Conservation (phyloP, 2,888 invertebrate genomes). For the Meghimatium bilineatum region DNA sequence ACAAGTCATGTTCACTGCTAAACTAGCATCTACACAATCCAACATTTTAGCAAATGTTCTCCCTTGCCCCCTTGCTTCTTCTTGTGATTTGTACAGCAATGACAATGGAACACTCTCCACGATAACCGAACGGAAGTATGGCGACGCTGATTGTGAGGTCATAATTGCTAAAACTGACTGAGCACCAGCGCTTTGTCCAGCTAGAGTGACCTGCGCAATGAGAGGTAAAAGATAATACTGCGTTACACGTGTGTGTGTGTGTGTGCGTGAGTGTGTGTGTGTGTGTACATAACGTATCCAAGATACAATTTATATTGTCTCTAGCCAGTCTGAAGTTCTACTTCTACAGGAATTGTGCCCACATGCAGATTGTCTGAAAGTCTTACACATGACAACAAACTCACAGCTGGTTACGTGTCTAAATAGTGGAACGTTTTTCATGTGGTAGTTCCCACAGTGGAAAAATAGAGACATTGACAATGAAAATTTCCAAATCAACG, state of each 20-base stretch:
- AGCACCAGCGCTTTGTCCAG: constrained; percentile 65
- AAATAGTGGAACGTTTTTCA: too few relatives aligned
- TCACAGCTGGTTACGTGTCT: too few relatives aligned
- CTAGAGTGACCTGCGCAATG: constrained; percentile 59
- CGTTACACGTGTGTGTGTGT: background rate
- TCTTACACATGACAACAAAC: too few relatives aligned
- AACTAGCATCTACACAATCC: background rate
- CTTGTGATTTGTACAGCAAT: constrained; percentile 58
- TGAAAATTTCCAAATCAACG: too few relatives aligned
- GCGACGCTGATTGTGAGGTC: constrained; percentile 40
- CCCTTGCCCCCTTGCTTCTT: background rate
- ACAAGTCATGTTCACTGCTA: background rate
- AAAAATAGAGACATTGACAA: too few relatives aligned
- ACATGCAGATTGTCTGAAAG: too few relatives aligned
- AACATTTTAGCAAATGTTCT: background rate
- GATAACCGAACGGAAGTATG: constrained; percentile 57
- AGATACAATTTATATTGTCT: too few relatives aligned
- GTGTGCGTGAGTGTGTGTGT: too few relatives aligned
- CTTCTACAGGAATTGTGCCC: too few relatives aligned
- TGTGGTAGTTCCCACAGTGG: too few relatives aligned
- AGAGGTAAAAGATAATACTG: background rate
- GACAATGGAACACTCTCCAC: constrained; percentile 60
- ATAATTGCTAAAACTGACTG: constrained; percentile 60
- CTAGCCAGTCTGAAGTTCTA: too few relatives aligned
- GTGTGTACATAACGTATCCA: too few relatives aligned